These are phyloP conservation scores for Clarias fuscus DNA, from an alignment of 2,797 vertebrate species.

Conservation along the genomic window DNA sequence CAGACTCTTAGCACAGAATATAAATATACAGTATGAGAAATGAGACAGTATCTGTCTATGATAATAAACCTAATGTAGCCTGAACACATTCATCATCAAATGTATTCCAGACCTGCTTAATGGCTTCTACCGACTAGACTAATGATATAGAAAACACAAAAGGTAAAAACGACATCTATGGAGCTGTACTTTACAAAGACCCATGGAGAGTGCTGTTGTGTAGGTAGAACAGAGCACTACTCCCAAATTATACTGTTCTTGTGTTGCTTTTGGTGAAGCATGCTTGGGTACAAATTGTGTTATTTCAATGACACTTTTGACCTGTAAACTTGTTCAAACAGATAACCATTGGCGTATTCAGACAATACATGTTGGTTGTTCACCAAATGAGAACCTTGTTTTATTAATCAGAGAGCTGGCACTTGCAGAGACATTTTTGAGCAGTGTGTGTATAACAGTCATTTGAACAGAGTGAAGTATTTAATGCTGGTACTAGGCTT, in stretches of 20 bases:
- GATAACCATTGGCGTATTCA: neutral
- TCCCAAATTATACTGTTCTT: neutral
- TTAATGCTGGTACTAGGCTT: neutral
- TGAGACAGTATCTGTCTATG: neutral
- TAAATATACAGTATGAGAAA: neutral
- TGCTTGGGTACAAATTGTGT: neutral
- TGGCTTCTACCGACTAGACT: neutral
- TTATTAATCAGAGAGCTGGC: conserved; percentile 1
- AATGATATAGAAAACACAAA: neutral
- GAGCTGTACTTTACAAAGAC: too few relatives aligned
- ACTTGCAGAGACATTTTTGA: neutral
- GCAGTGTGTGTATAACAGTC: neutral
- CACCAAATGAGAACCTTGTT: conserved; percentile 10
- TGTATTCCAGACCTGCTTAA: conserved; percentile 16
- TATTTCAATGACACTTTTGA: neutral
- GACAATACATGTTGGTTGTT: neutral
- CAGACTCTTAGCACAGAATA: neutral
- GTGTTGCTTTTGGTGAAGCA: neutral
- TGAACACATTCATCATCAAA: neutral
- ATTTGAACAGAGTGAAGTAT: neutral
- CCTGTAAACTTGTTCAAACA: neutral
- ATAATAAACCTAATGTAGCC: conserved; percentile 1
- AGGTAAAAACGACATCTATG: neutral
- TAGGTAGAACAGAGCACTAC: neutral
- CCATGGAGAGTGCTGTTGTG: neutral